A percentile compares a stretch with the other conserved stretches of the same genome.
phyloP scores from a whole-genome alignment of 1,140 invertebrate species.

The Medauroidea extradentata region DNA sequence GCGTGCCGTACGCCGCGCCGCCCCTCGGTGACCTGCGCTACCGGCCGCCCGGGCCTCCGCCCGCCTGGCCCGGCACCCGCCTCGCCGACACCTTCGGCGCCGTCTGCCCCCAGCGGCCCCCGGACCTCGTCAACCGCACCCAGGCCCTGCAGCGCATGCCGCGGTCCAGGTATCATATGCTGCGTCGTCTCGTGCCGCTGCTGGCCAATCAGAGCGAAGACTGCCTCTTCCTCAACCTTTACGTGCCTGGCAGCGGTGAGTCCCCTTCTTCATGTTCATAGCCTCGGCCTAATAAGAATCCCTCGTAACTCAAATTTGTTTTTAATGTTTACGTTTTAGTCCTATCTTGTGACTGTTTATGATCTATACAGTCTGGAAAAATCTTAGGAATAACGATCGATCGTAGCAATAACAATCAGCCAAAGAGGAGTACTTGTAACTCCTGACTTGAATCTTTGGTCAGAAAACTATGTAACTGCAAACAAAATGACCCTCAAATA shows the following conservation, averaged over 20 bases:
- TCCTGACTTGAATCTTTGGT: too few relatives aligned
- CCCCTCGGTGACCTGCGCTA: constrained; percentile 69
- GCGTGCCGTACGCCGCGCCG: constrained; percentile 78
- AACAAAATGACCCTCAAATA: too few relatives aligned
- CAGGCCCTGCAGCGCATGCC: constrained; percentile 64
- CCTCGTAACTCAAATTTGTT: too few relatives aligned
- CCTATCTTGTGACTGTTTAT: too few relatives aligned
- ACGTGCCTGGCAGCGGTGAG: constrained; percentile 77
- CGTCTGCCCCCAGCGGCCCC: constrained; percentile 71
- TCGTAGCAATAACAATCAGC: too few relatives aligned
- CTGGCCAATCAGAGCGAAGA: constrained; percentile 81
- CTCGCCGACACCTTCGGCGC: constrained; percentile 68
- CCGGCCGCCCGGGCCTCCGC: constrained; percentile 60
- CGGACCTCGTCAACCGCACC: constrained; percentile 67
- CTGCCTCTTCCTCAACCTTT: constrained; percentile 85
- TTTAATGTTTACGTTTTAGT: too few relatives aligned
- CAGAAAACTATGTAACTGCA: too few relatives aligned
- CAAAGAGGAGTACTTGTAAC: too few relatives aligned
- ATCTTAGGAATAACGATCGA: too few relatives aligned
- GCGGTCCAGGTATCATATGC: constrained; percentile 58
- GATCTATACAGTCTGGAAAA: too few relatives aligned
- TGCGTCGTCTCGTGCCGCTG: constrained; percentile 58
- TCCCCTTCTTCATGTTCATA: too few relatives aligned
- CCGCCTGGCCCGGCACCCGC: constrained; percentile 65
- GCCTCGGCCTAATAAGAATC: too few relatives aligned